Conservation (phyloP, 2,888 invertebrate species). For the Rotaria magnacalcarata region DNA sequence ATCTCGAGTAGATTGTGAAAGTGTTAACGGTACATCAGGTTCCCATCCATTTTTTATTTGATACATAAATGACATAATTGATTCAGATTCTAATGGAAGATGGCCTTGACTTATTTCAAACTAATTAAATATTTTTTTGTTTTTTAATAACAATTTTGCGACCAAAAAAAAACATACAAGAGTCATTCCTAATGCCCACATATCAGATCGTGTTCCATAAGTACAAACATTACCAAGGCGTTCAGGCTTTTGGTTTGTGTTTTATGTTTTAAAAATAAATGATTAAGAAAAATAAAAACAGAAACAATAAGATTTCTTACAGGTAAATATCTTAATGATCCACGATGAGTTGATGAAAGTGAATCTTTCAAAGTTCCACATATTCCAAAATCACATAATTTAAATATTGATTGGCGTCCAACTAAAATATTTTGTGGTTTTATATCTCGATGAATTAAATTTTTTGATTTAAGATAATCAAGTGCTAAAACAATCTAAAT, state of each 20-base stretch:
- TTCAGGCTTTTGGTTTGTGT: neutral
- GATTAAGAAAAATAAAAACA: neutral
- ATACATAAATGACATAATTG: neutral
- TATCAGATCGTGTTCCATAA: constrained; percentile 34
- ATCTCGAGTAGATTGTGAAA: neutral
- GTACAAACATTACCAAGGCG: neutral
- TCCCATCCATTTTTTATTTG: neutral
- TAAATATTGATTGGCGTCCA: neutral
- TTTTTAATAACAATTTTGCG: neutral
- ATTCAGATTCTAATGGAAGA: neutral
- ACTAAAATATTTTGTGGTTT: constrained; percentile 12
- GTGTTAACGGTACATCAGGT: neutral
- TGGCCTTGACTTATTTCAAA: neutral
- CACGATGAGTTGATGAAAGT: neutral
- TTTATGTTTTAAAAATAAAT: neutral
- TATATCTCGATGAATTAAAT: constrained; percentile 12
- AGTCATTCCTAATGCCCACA: constrained; percentile 34
- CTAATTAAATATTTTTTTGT: neutral
- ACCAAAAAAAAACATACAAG: neutral
- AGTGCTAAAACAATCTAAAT: constrained; percentile 26
- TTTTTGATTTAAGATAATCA: constrained; percentile 30
- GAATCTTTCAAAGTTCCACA: neutral
- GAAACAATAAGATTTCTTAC: neutral
- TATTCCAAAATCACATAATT: constrained; percentile 31
- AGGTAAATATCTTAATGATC: constrained; percentile 1